phyloP scores from a whole-genome alignment of 2,113 vertebrate genomes.

The Malurus elegans region DNA sequence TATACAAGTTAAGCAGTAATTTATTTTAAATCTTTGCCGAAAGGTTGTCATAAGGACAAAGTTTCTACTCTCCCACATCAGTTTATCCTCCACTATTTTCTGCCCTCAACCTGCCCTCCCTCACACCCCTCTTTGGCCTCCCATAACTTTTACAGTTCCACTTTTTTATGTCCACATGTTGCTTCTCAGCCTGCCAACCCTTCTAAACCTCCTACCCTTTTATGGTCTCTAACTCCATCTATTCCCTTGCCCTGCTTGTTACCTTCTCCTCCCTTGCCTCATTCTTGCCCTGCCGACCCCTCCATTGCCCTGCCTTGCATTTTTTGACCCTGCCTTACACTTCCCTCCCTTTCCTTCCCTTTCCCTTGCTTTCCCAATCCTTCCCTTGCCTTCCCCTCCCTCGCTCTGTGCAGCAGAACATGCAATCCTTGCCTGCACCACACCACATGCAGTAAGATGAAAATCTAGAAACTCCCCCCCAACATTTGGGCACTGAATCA shows the following conservation, averaged over 20 bases:
- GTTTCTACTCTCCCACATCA: background rate
- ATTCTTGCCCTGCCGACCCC: no score
- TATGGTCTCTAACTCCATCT: background rate
- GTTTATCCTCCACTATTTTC: background rate
- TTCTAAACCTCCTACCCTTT: background rate
- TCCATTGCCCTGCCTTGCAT: background rate
- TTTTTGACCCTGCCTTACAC: background rate
- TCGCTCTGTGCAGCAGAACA: background rate
- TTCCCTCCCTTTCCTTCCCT: background rate
- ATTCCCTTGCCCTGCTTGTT: background rate
- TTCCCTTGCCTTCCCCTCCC: no score
- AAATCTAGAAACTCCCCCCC: background rate
- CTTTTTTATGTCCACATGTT: background rate
- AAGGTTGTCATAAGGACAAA: background rate
- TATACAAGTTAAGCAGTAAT: background rate
- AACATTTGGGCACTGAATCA: background rate
- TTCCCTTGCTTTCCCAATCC: background rate
- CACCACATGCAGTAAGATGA: background rate
- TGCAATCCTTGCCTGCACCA: background rate
- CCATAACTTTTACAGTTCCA: background rate
- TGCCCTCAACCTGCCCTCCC: background rate
- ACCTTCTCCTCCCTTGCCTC: background rate
- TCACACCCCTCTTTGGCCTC: background rate
- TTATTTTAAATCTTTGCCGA: background rate
- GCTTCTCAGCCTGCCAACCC: background rate